Evolutionary conservation across 1,140 invertebrate genomes (phyloP).

Genomic region (Drosophila ananassae): DNA sequence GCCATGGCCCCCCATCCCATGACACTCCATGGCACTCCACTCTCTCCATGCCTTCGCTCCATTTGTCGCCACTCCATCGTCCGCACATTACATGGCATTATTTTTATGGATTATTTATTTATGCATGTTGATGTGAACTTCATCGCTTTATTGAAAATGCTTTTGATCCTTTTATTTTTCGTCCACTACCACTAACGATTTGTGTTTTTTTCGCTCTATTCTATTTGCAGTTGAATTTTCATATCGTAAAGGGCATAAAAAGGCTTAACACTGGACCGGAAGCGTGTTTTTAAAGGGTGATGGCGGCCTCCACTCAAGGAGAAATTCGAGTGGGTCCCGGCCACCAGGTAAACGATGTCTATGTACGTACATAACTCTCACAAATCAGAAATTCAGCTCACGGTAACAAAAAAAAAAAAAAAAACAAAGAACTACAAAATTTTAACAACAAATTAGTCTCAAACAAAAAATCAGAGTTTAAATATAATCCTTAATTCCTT

Average conservation of each 20-base stretch:
- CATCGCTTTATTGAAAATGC: slow-evolving; percentile 64
- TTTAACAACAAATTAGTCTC: slow-evolving; percentile 19
- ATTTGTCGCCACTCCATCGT: slow-evolving; percentile 29
- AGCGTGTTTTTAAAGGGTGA: slow-evolving; percentile 84
- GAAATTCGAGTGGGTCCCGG: slow-evolving; percentile 97
- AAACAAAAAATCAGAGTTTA: neutral
- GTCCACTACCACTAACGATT: slow-evolving; percentile 4
- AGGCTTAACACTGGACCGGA: slow-evolving; percentile 84
- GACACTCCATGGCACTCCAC: slow-evolving; percentile 8
- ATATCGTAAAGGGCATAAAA: slow-evolving; percentile 83
- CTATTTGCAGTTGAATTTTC: slow-evolving; percentile 79
- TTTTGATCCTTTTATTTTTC: slow-evolving; percentile 10
- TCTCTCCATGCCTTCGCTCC: slow-evolving; percentile 1
- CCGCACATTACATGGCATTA: slow-evolving; percentile 74
- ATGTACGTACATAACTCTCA: slow-evolving; percentile 86
- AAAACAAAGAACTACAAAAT: slow-evolving; percentile 61
- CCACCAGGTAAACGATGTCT: slow-evolving; percentile 92
- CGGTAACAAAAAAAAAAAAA: slow-evolving; percentile 84
- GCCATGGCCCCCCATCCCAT: slow-evolving; percentile 17
- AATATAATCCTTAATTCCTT: slow-evolving; percentile 23
- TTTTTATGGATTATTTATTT: slow-evolving; percentile 80
- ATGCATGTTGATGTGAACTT: slow-evolving; percentile 71
- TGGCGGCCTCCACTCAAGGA: slow-evolving; percentile 91
- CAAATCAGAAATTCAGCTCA: slow-evolving; percentile 84
- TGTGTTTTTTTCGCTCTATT: too few relatives aligned